phyloP scores from a whole-genome alignment of 2,888 invertebrate species.

The Apodemia hepburni region DNA sequence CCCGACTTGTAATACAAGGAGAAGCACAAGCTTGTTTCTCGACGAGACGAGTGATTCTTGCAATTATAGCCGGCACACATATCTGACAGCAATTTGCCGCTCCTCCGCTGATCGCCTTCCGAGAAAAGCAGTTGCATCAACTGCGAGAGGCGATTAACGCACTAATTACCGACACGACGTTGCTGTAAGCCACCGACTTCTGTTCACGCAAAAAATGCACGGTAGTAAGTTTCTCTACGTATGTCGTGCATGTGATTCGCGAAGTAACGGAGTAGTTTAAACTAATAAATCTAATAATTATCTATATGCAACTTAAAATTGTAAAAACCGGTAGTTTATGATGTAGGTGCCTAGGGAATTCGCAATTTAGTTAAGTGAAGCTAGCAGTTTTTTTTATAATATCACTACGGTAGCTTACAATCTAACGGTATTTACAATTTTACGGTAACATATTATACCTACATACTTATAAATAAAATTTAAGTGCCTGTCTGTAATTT shows the following conservation, averaged over 20 bases:
- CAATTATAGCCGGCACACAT: conserved; percentile 75
- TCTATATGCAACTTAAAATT: too few relatives aligned
- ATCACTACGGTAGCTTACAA: too few relatives aligned
- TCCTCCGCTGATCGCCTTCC: conserved; percentile 68
- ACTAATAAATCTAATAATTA: not conserved
- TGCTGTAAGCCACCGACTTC: conserved; percentile 33
- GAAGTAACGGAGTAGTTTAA: not conserved
- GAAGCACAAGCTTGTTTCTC: conserved; percentile 35
- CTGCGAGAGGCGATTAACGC: conserved; percentile 64
- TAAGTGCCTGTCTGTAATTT: too few relatives aligned
- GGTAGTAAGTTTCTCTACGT: conserved; percentile 9
- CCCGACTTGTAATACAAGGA: conserved; percentile 32
- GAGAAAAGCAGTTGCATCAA: conserved; percentile 69
- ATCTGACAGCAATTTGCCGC: conserved; percentile 75
- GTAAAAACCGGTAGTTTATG: too few relatives aligned
- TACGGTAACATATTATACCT: too few relatives aligned
- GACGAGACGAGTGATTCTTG: conserved; percentile 63
- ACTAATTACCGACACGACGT: conserved; percentile 56
- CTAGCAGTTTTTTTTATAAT: too few relatives aligned
- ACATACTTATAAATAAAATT: too few relatives aligned
- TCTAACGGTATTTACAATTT: too few relatives aligned
- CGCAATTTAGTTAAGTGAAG: too few relatives aligned
- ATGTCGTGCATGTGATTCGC: not conserved
- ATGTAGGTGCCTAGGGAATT: too few relatives aligned
- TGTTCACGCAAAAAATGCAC: conserved; percentile 30